A percentile compares a stretch with the other conserved stretches of the same genome.
phyloP scores from a whole-genome alignment of 2,888 invertebrate genomes.

The Lobophora halterata region DNA sequence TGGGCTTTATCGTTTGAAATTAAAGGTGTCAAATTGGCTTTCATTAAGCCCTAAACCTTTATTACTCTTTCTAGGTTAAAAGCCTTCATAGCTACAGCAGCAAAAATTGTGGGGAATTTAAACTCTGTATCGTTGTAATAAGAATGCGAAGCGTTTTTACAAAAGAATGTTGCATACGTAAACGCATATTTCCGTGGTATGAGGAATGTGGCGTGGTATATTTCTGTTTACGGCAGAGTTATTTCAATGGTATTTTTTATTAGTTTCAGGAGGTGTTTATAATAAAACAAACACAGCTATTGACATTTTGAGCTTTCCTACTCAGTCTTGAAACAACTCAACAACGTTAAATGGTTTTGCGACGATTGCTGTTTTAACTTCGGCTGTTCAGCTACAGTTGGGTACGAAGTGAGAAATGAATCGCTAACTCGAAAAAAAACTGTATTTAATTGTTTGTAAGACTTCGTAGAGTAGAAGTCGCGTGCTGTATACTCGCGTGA shows the following conservation, averaged over 20 bases:
- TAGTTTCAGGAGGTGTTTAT: conserved; percentile 63
- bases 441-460: conserved; percentile 37
- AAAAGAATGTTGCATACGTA: conserved; percentile 37
- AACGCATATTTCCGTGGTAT: conserved; percentile 55
- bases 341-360: neutral
- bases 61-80: conserved; percentile 2
- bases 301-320: conserved; percentile 57
- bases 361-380: conserved; percentile 34
- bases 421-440: conserved; percentile 12
- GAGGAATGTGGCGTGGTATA: conserved; percentile 64
- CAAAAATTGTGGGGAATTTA: conserved; percentile 8
- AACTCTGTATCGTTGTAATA: conserved; percentile 12
- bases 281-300: conserved; percentile 70
- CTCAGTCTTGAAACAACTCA: conserved; percentile 26
- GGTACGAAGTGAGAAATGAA: conserved; percentile 30
- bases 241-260: conserved; percentile 68
- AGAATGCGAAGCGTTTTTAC: conserved; percentile 13
- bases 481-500: conserved; percentile 70
- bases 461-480: conserved; percentile 50
- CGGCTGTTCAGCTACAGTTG: fast-evolving
- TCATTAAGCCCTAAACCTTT: too few relatives aligned
- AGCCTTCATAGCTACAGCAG: conserved; percentile 14
- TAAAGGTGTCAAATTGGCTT: too few relatives aligned
- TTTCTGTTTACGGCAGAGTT: conserved; percentile 61
- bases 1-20: too few relatives aligned